These are phyloP conservation scores for Eptesicus fuscus DNA, from an alignment of 2,113 vertebrate species.

Conservation along the genomic window DNA sequence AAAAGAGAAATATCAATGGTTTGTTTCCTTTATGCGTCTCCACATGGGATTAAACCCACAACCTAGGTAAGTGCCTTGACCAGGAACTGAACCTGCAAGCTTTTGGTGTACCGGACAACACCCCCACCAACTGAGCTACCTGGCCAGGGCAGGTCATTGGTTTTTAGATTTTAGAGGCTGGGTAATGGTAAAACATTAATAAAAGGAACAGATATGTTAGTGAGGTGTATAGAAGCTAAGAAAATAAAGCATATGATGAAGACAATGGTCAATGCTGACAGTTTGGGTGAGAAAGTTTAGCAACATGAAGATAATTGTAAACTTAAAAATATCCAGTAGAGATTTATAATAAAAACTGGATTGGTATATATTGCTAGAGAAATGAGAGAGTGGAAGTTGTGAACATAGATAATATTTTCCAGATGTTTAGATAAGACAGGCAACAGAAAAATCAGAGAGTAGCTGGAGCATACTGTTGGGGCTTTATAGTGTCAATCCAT, in stretches of 20 bases:
- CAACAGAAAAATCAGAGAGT: background rate
- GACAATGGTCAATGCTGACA: background rate
- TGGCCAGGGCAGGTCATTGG: background rate
- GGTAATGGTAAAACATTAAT: background rate
- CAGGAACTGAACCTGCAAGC: background rate
- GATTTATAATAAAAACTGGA: background rate
- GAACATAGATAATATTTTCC: background rate
- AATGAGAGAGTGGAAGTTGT: background rate
- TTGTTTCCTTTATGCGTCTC: too few species aligned
- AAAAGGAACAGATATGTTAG: background rate
- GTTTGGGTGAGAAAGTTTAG: background rate
- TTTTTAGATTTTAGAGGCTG: background rate
- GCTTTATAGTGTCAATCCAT: background rate
- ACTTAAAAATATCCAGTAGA: background rate
- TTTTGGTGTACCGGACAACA: background rate
- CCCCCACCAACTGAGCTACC: background rate
- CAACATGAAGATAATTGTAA: background rate
- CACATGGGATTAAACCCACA: too few species aligned
- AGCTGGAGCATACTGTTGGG: background rate
- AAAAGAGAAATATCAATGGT: too few species aligned
- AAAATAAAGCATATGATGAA: background rate
- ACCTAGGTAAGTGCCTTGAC: too few species aligned
- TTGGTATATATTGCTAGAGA: background rate
- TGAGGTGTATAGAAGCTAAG: background rate
- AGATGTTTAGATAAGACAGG: background rate